These are phyloP conservation scores for Oligia fasciuncula DNA, from an alignment of 2,888 invertebrate species.

Conservation along the genomic window DNA sequence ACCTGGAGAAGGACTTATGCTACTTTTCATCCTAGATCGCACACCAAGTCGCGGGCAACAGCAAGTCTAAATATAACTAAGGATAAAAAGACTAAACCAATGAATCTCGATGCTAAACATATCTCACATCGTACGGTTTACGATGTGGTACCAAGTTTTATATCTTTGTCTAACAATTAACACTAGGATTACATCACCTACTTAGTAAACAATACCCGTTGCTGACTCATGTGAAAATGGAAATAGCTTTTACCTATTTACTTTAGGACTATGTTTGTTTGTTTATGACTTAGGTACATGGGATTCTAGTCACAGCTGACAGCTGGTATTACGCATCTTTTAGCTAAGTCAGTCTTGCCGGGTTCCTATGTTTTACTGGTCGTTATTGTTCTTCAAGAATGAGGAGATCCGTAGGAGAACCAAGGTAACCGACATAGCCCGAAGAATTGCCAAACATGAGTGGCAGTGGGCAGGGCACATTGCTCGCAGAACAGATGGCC, in stretches of 20 bases:
- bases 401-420: too few relatives aligned
- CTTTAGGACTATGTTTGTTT: constrained; percentile 30
- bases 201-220: constrained; percentile 23
- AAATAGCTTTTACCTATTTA: constrained; percentile 46
- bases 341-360: not conserved
- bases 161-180: constrained; percentile 47
- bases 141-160: constrained; percentile 26
- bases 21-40: not conserved
- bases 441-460: too few relatives aligned
- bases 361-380: not conserved
- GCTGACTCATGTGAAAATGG: constrained; percentile 33
- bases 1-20: not conserved
- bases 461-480: too few relatives aligned
- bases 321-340: not conserved
- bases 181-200: constrained; percentile 26
- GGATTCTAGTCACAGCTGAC: constrained; percentile 10
- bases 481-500: too few relatives aligned
- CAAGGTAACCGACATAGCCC: too few relatives aligned
- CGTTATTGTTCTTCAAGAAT: not conserved
- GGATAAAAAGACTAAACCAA: not conserved
- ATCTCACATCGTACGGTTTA: constrained; percentile 26
- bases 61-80: constrained; percentile 2
- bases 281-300: constrained; percentile 32
- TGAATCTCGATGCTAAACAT: constrained; percentile 8
- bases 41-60: not conserved